phyloP scores from a whole-genome alignment of 2,888 invertebrate species.

The Heliothis peltigera region DNA sequence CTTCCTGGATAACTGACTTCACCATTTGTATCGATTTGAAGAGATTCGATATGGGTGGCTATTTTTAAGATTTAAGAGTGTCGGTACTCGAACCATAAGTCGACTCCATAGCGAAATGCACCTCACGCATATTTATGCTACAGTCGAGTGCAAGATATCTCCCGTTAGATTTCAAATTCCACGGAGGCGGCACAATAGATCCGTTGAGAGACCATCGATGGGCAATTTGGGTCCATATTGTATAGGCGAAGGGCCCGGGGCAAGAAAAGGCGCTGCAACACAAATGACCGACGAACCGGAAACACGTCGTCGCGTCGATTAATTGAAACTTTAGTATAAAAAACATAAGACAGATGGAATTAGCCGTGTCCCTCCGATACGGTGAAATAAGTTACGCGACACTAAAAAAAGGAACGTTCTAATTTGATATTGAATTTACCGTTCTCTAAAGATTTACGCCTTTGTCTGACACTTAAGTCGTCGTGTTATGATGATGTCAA shows the following conservation, averaged over 20 bases:
- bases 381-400: conserved; percentile 61
- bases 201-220: conserved; percentile 74
- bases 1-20: conserved; percentile 38
- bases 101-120: conserved; percentile 77
- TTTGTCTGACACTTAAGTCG: conserved; percentile 29
- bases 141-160: conserved; percentile 77
- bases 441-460: conserved; percentile 62
- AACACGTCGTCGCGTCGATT: conserved; percentile 73
- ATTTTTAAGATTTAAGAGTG: conserved; percentile 37
- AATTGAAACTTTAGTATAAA: conserved; percentile 78
- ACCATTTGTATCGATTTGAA: conserved; percentile 45
- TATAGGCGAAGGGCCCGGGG: conserved; percentile 72
- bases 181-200: conserved; percentile 77
- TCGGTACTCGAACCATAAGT: conserved; percentile 47
- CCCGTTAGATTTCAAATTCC: conserved; percentile 84
- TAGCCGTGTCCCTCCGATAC: conserved; percentile 69
- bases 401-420: conserved; percentile 62
- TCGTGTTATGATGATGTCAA: conserved; percentile 28
- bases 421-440: conserved; percentile 70
- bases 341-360: conserved; percentile 73
- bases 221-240: conserved; percentile 82
- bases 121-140: conserved; percentile 74
- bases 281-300: conserved; percentile 72
- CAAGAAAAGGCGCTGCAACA: conserved; percentile 71
- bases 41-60: conserved; percentile 40